phyloP scores from a whole-genome alignment of 64 coral and sea anemone species.

The Exaiptasia diaphana region DNA sequence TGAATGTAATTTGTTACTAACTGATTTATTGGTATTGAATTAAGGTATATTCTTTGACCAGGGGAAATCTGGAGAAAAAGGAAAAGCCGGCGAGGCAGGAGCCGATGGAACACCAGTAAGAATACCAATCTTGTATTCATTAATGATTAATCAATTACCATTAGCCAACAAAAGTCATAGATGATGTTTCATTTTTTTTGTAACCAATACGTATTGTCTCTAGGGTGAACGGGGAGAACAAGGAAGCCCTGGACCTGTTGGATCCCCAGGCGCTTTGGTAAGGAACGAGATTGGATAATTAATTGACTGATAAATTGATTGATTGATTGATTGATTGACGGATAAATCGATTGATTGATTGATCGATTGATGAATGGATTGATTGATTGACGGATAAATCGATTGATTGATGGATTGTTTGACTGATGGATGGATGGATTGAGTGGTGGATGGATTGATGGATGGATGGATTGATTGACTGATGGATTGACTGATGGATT shows the following conservation, averaged over 20 bases:
- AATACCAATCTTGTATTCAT: not conserved
- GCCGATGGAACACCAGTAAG: constrained; percentile 54
- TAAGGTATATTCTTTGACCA: not conserved
- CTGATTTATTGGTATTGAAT: not conserved
- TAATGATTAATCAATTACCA: not conserved
- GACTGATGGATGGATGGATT: too few relatives aligned
- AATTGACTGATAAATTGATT: too few relatives aligned
- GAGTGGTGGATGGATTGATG: too few relatives aligned
- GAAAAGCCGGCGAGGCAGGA: constrained; percentile 42
- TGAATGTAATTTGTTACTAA: not conserved
- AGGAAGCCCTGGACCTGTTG: constrained; percentile 14
- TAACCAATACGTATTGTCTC: not conserved
- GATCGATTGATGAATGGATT: too few relatives aligned
- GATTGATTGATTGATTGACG: too few relatives aligned
- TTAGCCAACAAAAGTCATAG: not conserved
- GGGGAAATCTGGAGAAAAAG: constrained; percentile 46
- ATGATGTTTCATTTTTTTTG: not conserved
- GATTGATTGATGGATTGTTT: too few relatives aligned
- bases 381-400: too few relatives aligned
- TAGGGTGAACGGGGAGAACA: constrained; percentile 54
- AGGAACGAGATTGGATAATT: not conserved
- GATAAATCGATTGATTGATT: too few relatives aligned
- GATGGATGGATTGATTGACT: too few relatives aligned
- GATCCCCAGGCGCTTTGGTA: constrained; percentile 39
- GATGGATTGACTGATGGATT: too few relatives aligned